Base-by-base conservation (phyloP, 2,113 vertebrate species). In the Boulengeromyrus knoepffleri region DNA sequence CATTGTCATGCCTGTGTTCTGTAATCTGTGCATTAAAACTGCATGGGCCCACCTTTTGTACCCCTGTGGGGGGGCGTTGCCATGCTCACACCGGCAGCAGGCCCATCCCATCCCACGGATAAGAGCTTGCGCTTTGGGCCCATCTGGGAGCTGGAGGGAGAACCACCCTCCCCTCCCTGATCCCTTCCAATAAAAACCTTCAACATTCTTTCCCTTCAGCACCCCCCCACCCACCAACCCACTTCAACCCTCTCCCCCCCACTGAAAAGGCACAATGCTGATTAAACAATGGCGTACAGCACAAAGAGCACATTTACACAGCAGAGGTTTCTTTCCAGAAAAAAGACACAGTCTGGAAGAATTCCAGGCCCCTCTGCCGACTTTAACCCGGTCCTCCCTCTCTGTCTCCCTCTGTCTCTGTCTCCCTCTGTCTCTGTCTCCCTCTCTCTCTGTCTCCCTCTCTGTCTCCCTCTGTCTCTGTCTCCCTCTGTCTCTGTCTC, bases 221-320 rank as follows among this genome's bases (percentile, higher is more conserved):
- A 56, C 86, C 89, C 92, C 93, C 89, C 91, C 92, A 92, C 93
- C 93, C 93, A 91, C 93, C 92, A 93, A 94, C 92, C 93, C 93
- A 93, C 89, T 91, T 91, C 88, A 90, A 93, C 94, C 94, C 31
- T 77, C 47, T 93, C 93, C 94, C 95, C 94, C 94, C 93, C 94
- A 95, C 93, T 94, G 96, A 95, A 96, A 96, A 95, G 95, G 95
- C 96, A 97, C 96, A 97, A 97, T 96, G 96, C 96, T 96, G 95
- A 95, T 96, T 95, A 97, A 97, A 97, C 97, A 97, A 97, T 97
- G 96, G 96, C 90, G 94, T 93, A 94, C 93, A 94, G 94, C 96
- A 97, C 97, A 97, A 97, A 97, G 96, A 96, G 94, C 96, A 97
- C 97, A 97, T 97, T 97, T 97, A 97, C 97, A 97, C 96, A 97